Evolutionary conservation across 2,113 vertebrate genomes (phyloP).

Genomic region (Crotalus tigris): DNA sequence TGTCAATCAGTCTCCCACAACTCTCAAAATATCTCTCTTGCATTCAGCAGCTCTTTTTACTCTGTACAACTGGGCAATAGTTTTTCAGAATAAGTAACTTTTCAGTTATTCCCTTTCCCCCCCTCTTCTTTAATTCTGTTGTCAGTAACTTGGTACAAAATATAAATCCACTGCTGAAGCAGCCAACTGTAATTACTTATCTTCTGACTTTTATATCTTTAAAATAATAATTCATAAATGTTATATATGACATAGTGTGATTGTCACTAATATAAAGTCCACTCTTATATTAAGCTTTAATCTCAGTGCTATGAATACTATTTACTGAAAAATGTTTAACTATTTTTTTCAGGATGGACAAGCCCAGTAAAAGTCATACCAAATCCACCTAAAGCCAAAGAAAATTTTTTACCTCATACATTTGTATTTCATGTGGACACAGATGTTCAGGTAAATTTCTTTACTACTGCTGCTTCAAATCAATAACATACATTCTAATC

Average conservation of each 20-base stretch:
- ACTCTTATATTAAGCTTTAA: not conserved
- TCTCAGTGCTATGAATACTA: not conserved
- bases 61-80: not conserved
- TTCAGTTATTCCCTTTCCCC: not conserved
- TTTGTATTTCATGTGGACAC: conserved; percentile 46
- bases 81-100: not conserved
- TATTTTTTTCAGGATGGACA: conserved; percentile 64
- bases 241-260: not conserved
- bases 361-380: conserved; percentile 46
- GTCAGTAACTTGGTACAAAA: not conserved
- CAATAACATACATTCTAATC: not conserved
- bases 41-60: not conserved
- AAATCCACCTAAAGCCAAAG: conserved; percentile 5
- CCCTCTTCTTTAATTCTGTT: not conserved
- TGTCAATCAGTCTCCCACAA: not conserved
- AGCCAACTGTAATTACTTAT: not conserved
- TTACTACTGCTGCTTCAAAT: not conserved
- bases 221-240: not conserved
- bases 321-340: not conserved
- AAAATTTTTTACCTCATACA: not conserved
- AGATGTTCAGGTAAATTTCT: conserved; percentile 53
- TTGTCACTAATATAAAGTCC: not conserved
- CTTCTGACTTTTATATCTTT: not conserved
- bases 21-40: not conserved
- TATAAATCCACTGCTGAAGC: not conserved